Conservation (phyloP, 1,140 invertebrate species). For the Tetranychus urticae region DNA sequence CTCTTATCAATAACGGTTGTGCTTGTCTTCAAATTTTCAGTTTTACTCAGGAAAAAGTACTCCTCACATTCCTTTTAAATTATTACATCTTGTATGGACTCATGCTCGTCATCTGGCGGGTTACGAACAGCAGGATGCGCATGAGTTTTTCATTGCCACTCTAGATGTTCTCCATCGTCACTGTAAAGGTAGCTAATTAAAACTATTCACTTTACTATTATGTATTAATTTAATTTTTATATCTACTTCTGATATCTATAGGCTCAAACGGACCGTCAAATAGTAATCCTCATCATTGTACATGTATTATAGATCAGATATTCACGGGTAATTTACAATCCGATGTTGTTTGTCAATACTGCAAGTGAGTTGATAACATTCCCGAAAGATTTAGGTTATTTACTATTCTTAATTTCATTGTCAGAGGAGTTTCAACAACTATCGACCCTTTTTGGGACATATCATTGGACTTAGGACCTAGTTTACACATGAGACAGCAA, state of each 20-base stretch:
- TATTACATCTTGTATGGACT: conserved; percentile 86
- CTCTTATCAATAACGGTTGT: conserved; percentile 1
- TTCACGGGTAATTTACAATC: conserved; percentile 89
- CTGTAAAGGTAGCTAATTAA: conserved; percentile 24
- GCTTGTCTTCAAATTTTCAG: conserved; percentile 21
- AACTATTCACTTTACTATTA: neutral
- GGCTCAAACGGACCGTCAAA: conserved; percentile 22
- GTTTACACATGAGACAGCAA: conserved; percentile 1
- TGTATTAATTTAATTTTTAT: neutral
- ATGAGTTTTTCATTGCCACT: conserved; percentile 92
- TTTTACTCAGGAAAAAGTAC: conserved; percentile 74
- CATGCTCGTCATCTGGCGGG: conserved; percentile 82
- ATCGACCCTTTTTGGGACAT: conserved; percentile 96
- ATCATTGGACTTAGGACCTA: conserved; percentile 55
- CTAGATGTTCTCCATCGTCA: conserved; percentile 74
- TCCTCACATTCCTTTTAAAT: conserved; percentile 59
- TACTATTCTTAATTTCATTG: conserved; percentile 11
- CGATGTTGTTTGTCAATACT: conserved; percentile 82
- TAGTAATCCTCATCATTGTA: conserved; percentile 42
- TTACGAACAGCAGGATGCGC: conserved; percentile 93
- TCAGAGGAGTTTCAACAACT: conserved; percentile 53
- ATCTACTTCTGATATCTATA: conserved; percentile 6
- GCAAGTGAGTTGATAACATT: conserved; percentile 35
- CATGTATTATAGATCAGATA: conserved; percentile 91
- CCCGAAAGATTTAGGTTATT: neutral